Evolutionary conservation across 2,113 vertebrate species (phyloP).

Genomic region (Scomber japonicus): DNA sequence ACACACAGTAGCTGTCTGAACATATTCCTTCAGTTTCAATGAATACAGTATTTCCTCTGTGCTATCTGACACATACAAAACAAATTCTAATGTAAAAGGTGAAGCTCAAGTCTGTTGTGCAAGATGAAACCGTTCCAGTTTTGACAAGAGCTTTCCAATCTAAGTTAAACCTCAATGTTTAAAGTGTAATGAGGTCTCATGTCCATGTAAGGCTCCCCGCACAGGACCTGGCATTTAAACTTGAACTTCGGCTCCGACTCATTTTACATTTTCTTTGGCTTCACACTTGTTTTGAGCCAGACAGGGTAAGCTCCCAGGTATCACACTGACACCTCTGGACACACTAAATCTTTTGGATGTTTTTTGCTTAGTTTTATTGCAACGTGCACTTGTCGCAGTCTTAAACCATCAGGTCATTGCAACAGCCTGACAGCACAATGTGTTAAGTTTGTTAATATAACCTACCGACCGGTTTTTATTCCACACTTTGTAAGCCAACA

Average conservation of each 20-base stretch:
- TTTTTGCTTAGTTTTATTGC: conserved; percentile 14
- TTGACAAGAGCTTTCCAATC: conserved; percentile 33
- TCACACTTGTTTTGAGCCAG: conserved; percentile 24
- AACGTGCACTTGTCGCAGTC: conserved; percentile 9
- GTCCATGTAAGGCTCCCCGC: conserved; percentile 17
- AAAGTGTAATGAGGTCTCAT: conserved; percentile 24
- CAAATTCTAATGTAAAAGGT: not conserved
- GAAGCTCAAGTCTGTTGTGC: not conserved
- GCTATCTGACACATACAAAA: not conserved
- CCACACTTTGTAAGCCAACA: conserved; percentile 19
- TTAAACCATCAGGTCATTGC: conserved; percentile 10
- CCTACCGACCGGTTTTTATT: not conserved
- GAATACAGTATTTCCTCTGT: not conserved
- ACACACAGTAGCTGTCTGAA: not conserved
- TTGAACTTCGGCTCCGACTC: conserved; percentile 17
- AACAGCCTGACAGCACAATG: not conserved
- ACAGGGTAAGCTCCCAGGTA: conserved; percentile 19
- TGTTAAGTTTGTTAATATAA: not conserved
- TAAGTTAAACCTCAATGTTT: conserved; percentile 13
- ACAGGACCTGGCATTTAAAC: conserved; percentile 9
- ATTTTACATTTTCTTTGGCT: conserved; percentile 62
- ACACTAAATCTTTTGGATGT: conserved; percentile 24
- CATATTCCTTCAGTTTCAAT: not conserved
- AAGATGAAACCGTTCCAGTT: conserved; percentile 10
- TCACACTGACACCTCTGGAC: conserved; percentile 30